These are phyloP conservation scores for Andrena flavipes DNA, from an alignment of 2,888 invertebrate species.

Conservation along the genomic window DNA sequence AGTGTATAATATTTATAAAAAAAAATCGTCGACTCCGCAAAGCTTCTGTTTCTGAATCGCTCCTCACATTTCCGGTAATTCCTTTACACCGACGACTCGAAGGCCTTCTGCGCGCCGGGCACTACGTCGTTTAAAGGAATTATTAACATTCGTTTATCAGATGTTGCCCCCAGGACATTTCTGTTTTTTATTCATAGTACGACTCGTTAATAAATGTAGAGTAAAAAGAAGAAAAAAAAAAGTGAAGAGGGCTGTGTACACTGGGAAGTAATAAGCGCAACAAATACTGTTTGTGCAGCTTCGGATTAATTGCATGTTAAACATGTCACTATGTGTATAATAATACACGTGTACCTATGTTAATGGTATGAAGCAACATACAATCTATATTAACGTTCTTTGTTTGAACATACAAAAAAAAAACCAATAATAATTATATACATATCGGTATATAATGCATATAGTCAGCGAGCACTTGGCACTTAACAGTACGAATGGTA, in stretches of 20 bases:
- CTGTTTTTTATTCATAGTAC: slow-evolving; percentile 63
- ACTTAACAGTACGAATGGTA: slow-evolving; percentile 71
- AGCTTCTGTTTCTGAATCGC: slow-evolving; percentile 19
- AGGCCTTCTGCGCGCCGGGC: background rate
- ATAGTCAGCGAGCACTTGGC: slow-evolving; percentile 79
- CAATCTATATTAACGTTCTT: slow-evolving; percentile 81
- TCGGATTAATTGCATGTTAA: slow-evolving; percentile 85
- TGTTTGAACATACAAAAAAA: slow-evolving; percentile 80
- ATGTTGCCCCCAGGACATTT: slow-evolving; percentile 43
- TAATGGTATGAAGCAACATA: slow-evolving; percentile 81
- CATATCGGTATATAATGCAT: slow-evolving; percentile 82
- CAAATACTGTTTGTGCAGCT: slow-evolving; percentile 84
- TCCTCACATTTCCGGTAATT: slow-evolving; percentile 25
- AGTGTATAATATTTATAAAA: slow-evolving; percentile 14
- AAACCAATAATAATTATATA: slow-evolving; percentile 79
- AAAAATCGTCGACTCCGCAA: slow-evolving; percentile 18
- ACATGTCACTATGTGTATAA: slow-evolving; percentile 84
- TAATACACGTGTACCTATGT: slow-evolving; percentile 82
- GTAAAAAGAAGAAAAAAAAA: slow-evolving; percentile 53
- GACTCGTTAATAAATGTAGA: slow-evolving; percentile 64
- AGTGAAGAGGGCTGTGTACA: slow-evolving; percentile 80
- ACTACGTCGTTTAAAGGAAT: slow-evolving; percentile 43
- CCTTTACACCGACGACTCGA: slow-evolving; percentile 25
- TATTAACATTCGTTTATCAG: slow-evolving; percentile 31
- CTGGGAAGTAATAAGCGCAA: slow-evolving; percentile 83